A percentile compares a stretch with the other conserved stretches of the same genome.
Evolutionary conservation across 2,113 vertebrate genomes (phyloP).

Genomic region (Thamnophis sirtalis): DNA sequence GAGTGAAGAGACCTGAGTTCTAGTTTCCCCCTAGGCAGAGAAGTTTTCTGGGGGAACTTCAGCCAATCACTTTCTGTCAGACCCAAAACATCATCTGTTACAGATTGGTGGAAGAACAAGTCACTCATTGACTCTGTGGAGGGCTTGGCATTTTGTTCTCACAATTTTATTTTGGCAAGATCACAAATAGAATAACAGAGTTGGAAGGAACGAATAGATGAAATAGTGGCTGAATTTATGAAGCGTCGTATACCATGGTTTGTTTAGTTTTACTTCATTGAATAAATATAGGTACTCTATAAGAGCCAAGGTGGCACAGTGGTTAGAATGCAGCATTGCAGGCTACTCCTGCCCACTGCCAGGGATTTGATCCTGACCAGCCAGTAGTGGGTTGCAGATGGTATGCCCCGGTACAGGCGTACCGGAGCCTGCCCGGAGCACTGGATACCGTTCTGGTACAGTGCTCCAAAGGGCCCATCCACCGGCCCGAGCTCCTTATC

Average conservation of each 20-base stretch:
- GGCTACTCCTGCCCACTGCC: neutral
- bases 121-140: neutral
- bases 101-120: neutral
- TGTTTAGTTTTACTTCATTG: neutral
- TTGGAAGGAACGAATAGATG: neutral
- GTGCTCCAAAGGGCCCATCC: too few species aligned
- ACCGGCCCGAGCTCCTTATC: too few species aligned
- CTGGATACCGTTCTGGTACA: too few species aligned
- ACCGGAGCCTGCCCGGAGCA: too few species aligned
- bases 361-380: neutral
- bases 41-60: neutral
- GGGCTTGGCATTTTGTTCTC: neutral
- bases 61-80: neutral
- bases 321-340: neutral
- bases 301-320: neutral
- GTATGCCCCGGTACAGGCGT: too few species aligned
- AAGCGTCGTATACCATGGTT: neutral
- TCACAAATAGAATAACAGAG: too few species aligned
- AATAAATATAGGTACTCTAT: neutral
- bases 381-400: too few species aligned
- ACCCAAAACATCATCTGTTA: neutral
- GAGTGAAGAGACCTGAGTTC: neutral
- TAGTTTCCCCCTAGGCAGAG: neutral
- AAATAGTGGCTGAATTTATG: neutral
- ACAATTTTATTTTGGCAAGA: neutral